These are phyloP conservation scores for Eupeodes latifasciatus DNA, from an alignment of 2,888 invertebrate genomes.

Conservation along the genomic window DNA sequence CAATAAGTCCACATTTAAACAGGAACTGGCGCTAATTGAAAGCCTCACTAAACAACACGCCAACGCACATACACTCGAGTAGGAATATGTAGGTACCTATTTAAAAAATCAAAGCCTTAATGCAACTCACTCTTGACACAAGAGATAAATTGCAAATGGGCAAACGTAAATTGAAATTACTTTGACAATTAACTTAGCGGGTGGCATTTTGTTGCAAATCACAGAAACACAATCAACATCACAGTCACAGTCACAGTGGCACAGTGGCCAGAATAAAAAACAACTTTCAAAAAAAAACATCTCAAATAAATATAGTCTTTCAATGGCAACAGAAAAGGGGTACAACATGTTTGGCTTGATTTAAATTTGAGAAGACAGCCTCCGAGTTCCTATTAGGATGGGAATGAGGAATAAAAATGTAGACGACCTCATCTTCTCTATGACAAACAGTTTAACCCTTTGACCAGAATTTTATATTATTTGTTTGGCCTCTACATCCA, in stretches of 20 bases:
- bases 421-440: conserved; percentile 36
- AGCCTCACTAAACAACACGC: conserved; percentile 15
- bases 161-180: conserved; percentile 55
- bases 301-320: not conserved
- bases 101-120: conserved; percentile 3
- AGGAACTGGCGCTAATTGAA: conserved; percentile 64
- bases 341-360: conserved; percentile 52
- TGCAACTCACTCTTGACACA: not conserved
- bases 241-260: not conserved
- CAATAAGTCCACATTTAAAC: conserved; percentile 2
- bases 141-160: conserved; percentile 20
- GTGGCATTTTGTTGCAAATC: conserved; percentile 66
- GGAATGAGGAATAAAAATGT: not conserved
- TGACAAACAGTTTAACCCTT: conserved; percentile 49
- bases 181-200: conserved; percentile 65
- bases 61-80: conserved; percentile 54
- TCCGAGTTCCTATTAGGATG: conserved; percentile 45
- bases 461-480: conserved; percentile 41
- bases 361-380: not conserved
- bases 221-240: conserved; percentile 4
- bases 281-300: not conserved
- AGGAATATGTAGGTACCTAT: too few relatives aligned
- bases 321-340: conserved; percentile 58
- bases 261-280: conserved; percentile 13
- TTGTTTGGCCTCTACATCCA: conserved; percentile 49